These are phyloP conservation scores for Hepsetus odoe DNA, from an alignment of 2,113 vertebrate genomes.

Conservation along the genomic window DNA sequence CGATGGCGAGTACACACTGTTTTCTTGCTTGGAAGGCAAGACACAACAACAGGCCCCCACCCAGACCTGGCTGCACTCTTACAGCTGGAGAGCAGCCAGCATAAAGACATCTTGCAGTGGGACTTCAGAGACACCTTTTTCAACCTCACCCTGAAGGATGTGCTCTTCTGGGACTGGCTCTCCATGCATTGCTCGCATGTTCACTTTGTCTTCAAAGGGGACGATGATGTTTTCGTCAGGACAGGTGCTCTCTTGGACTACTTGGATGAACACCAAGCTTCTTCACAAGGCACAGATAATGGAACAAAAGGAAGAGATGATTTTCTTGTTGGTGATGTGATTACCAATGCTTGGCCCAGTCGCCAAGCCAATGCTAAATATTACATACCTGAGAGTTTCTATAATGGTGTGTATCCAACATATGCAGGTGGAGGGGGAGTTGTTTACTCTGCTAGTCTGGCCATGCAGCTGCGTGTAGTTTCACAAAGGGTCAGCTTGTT, in stretches of 20 bases:
- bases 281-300: slow-evolving; percentile 21
- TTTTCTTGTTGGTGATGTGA: slow-evolving; percentile 77
- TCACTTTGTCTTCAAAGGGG: slow-evolving; percentile 78
- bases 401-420: slow-evolving; percentile 74
- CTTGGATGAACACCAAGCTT: slow-evolving; percentile 56
- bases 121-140: slow-evolving; percentile 80
- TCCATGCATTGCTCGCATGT: slow-evolving; percentile 66
- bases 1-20: slow-evolving; percentile 66
- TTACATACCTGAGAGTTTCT: slow-evolving; percentile 79
- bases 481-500: slow-evolving; percentile 73
- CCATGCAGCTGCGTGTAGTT: slow-evolving; percentile 62
- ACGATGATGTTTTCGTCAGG: slow-evolving; percentile 80
- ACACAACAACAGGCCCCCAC: slow-evolving; percentile 70
- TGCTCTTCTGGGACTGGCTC: slow-evolving; percentile 80
- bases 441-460: slow-evolving; percentile 74
- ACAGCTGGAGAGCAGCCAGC: slow-evolving; percentile 69
- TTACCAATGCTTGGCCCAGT: slow-evolving; percentile 72
- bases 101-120: slow-evolving; percentile 78
- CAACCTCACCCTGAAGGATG: slow-evolving; percentile 80
- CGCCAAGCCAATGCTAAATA: slow-evolving; percentile 75
- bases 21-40: slow-evolving; percentile 78
- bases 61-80: slow-evolving; percentile 71
- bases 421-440: slow-evolving; percentile 81
- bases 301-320: slow-evolving; percentile 58
- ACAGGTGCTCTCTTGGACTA: slow-evolving; percentile 72